Percentiles rank a stretch among this genome's conserved stretches.
Conservation (phyloP, 2,797 vertebrate genomes). For the Rhinophrynus dorsalis region DNA sequence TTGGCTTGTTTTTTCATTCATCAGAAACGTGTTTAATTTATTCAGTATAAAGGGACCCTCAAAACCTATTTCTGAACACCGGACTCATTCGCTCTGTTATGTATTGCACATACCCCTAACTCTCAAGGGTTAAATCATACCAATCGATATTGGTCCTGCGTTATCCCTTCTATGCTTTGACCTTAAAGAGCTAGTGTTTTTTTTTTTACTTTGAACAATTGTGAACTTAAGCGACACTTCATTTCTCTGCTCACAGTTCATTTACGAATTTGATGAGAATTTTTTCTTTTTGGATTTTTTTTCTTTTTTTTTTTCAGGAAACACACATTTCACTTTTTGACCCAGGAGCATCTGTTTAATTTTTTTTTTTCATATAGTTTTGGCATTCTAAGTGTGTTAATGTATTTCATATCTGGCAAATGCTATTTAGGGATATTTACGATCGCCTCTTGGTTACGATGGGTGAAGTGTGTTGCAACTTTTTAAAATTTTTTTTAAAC, state of each 20-base stretch:
- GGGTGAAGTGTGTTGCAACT: slow-evolving; percentile 72
- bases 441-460: slow-evolving; percentile 72
- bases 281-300: too few species aligned
- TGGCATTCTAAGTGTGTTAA: slow-evolving; percentile 75
- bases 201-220: background rate
- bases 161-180: too few species aligned
- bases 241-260: slow-evolving; percentile 65
- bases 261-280: slow-evolving; percentile 68
- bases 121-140: too few species aligned
- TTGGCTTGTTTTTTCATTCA: too few species aligned
- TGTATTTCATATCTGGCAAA: slow-evolving; percentile 72
- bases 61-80: too few species aligned
- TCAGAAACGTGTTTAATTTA: too few species aligned
- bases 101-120: too few species aligned
- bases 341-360: slow-evolving; percentile 73
- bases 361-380: slow-evolving; percentile 64
- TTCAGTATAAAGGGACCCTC: too few species aligned
- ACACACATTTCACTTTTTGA: slow-evolving; percentile 74
- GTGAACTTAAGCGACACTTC: slow-evolving; percentile 61
- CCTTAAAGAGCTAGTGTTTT: too few species aligned
- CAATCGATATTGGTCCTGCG: too few species aligned
- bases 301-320: slow-evolving; percentile 63
- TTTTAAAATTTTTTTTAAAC: slow-evolving; percentile 68
- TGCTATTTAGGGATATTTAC: slow-evolving; percentile 80
- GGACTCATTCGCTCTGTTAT: too few species aligned